Conservation (phyloP, 2,888 invertebrate species). For the Oxytorus armatus region DNA sequence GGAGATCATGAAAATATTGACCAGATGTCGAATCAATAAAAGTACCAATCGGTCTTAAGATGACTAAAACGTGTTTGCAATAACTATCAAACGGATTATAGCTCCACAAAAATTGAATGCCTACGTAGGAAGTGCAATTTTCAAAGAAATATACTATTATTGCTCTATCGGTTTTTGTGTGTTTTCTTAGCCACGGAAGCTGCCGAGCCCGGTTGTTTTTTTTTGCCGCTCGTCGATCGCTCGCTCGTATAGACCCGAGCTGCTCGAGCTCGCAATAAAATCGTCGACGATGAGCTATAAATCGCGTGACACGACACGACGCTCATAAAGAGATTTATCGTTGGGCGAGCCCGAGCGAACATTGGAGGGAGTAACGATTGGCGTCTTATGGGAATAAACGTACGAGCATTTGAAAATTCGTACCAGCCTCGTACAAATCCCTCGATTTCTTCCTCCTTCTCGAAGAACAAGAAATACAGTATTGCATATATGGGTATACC, state of each 20-base stretch:
- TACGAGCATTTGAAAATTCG: slow-evolving; percentile 65
- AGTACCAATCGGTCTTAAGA: no score
- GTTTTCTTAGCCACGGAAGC: slow-evolving; percentile 50
- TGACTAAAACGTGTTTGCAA: background rate
- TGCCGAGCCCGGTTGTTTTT: slow-evolving; percentile 74
- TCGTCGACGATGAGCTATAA: slow-evolving; percentile 80
- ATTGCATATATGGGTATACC: slow-evolving; percentile 21
- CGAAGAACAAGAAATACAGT: slow-evolving; percentile 24
- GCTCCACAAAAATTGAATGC: background rate
- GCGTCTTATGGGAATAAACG: slow-evolving; percentile 65
- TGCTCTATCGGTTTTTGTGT: slow-evolving; percentile 13
- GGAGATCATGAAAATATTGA: no score
- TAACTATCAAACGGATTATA: slow-evolving; percentile 1
- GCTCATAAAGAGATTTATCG: slow-evolving; percentile 82
- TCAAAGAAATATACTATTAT: slow-evolving; percentile 6
- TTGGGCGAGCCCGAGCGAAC: slow-evolving; percentile 72
- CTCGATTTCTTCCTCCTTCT: slow-evolving; percentile 55
- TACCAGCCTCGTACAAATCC: slow-evolving; percentile 66
- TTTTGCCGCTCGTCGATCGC: slow-evolving; percentile 72
- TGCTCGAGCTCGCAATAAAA: slow-evolving; percentile 77
- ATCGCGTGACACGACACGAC: slow-evolving; percentile 78
- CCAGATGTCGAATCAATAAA: no score
- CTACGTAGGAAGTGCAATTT: slow-evolving; percentile 4
- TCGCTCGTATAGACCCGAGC: slow-evolving; percentile 73
- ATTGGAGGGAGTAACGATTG: slow-evolving; percentile 65